These are phyloP conservation scores for Tholera decimalis DNA, from an alignment of 2,888 invertebrate species.

Conservation along the genomic window DNA sequence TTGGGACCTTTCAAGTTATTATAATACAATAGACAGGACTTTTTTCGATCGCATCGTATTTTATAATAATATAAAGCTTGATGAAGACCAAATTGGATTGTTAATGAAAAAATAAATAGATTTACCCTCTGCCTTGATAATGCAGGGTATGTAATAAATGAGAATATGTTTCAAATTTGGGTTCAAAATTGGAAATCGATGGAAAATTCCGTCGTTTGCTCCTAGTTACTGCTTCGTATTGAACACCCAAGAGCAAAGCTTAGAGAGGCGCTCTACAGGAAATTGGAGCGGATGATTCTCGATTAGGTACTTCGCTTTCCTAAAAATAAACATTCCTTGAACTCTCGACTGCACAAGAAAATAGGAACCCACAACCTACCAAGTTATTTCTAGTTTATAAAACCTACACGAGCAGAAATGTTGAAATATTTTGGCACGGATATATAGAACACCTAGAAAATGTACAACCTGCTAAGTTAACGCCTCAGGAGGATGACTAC, in stretches of 20 bases:
- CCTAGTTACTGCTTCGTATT: slow-evolving; percentile 18
- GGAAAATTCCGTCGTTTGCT: slow-evolving; percentile 22
- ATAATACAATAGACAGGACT: slow-evolving; percentile 14
- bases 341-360: neutral
- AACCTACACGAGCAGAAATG: slow-evolving; percentile 7
- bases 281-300: slow-evolving; percentile 42
- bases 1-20: slow-evolving; percentile 25
- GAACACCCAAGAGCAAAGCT: slow-evolving; percentile 16
- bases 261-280: slow-evolving; percentile 22
- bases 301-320: slow-evolving; percentile 42
- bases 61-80: slow-evolving; percentile 5
- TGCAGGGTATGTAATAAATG: slow-evolving; percentile 26
- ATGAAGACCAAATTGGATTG: slow-evolving; percentile 33
- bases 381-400: neutral
- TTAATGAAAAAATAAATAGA: slow-evolving; percentile 23
- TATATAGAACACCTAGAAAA: neutral
- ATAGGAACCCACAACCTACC: slow-evolving; percentile 2
- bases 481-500: slow-evolving; percentile 7
- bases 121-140: slow-evolving; percentile 5
- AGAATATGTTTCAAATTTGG: slow-evolving; percentile 21
- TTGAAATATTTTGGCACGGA: neutral
- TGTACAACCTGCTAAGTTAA: slow-evolving; percentile 17
- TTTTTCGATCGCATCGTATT: slow-evolving; percentile 20
- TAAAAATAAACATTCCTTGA: slow-evolving; percentile 33
- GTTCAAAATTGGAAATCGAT: slow-evolving; percentile 35